Evolutionary conservation across 1,140 invertebrate species (phyloP).

Genomic region (Potamilus streckersoni): DNA sequence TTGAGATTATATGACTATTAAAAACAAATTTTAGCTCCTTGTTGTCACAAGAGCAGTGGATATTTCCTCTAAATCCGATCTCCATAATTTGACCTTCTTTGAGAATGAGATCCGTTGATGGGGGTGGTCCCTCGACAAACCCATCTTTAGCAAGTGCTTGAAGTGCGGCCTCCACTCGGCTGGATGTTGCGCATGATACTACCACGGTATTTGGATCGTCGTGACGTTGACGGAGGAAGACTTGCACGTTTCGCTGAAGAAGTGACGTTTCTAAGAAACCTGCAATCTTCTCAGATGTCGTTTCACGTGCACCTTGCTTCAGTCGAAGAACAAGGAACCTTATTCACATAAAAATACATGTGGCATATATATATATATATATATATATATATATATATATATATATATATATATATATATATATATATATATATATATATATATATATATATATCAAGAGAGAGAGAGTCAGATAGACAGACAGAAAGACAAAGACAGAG

Average conservation of each 20-base stretch:
- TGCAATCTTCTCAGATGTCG: constrained; percentile 34
- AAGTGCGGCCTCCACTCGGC: constrained; percentile 23
- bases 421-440: no score
- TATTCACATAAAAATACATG: background rate
- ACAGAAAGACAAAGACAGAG: no score
- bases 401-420: no score
- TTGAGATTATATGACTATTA: constrained; percentile 33
- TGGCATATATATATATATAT: no score
- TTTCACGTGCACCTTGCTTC: constrained; percentile 15
- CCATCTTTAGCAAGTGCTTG: constrained; percentile 42
- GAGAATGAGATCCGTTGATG: constrained; percentile 37
- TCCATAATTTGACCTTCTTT: constrained; percentile 48
- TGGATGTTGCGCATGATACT: constrained; percentile 30
- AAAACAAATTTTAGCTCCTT: constrained; percentile 23
- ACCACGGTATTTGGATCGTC: constrained; percentile 36
- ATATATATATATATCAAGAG: no score
- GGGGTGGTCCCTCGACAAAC: constrained; percentile 41
- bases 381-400: no score
- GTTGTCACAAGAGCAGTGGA: constrained; percentile 17
- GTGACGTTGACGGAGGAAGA: constrained; percentile 43
- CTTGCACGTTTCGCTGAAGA: constrained; percentile 24
- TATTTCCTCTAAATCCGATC: constrained; percentile 50
- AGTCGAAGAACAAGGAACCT: constrained; percentile 40
- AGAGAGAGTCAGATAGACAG: no score
- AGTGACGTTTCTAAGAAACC: constrained; percentile 25